Evolutionary conservation across 1,140 invertebrate genomes (phyloP), one percentile per base, ranked within the genome.

Genomic region (Holcopasites calliopsidis): DNA sequence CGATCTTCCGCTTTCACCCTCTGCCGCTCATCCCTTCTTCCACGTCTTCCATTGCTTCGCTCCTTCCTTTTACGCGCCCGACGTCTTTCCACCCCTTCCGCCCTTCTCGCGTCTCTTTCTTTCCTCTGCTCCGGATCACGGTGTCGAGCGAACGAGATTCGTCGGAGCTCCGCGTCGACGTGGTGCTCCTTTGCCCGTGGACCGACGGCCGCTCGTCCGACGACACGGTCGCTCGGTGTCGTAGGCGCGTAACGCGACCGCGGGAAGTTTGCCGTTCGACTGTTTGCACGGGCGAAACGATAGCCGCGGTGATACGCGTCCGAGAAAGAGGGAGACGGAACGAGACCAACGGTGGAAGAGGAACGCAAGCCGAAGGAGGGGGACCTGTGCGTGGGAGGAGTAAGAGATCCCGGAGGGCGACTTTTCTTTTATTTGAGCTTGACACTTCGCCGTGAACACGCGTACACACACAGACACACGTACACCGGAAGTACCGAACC

Each of bases 351-450:
- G 47, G 82, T 80, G 47, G 83, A 85, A 83, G 76, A 84, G 74
- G 71, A 78, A 77, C 68, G 80, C 61, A 74, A 50, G 33, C 47
- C 44, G 68, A 71, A 85, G 79, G 82, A 80, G 83, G 76, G 49
- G 73, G 72, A 50, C 73, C 61, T 68, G 71, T 50, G 70, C 79
- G 83, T 78, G 70, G 81, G 79, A 82, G 84, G 77, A 86, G 76
- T 80, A 85, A 85, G 80, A 83, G 83, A 79, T 83, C 79, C 86
- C 85, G 55, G 79, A 88, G 88, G 88, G 83, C 85, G 79, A 86
- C 82, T 89, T 90, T 90, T 89, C 84, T 89, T 90, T 90, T 90
- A 89, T 89, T 90, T 87, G 81, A 88, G 85, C 74, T 86, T 84
- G 88, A 89, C 85, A 86, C 85, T 88, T 86, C 76, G 87, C 77